These are phyloP conservation scores for Xenopus petersii DNA, from an alignment of 2,797 vertebrate species.

Conservation along the genomic window DNA sequence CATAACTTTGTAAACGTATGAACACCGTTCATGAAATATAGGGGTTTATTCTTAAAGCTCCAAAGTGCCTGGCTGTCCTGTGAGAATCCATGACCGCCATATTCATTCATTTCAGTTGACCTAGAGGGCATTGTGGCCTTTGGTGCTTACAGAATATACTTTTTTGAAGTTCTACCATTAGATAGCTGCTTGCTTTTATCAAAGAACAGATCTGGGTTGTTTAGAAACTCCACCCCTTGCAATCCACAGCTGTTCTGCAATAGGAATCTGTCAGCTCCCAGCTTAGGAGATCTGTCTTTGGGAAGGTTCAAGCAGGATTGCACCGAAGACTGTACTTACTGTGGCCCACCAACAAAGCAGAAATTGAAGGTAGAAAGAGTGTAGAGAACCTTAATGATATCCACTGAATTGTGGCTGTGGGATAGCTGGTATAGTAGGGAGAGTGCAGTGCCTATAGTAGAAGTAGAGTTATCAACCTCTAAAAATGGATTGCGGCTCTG, in stretches of 20 bases:
- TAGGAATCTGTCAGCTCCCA: not conserved
- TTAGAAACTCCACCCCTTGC: not conserved
- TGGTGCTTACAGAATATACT: slow-evolving; percentile 5
- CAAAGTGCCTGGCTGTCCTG: not conserved
- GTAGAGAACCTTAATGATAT: too few species aligned
- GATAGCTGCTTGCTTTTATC: not conserved
- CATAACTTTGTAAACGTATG: slow-evolving; percentile 73
- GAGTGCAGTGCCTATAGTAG: too few species aligned
- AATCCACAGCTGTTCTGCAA: not conserved
- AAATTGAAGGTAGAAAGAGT: too few species aligned
- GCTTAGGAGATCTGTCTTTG: not conserved
- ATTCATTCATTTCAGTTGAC: not conserved
- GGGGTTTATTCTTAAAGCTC: not conserved
- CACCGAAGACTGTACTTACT: too few species aligned
- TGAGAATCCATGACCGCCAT: not conserved
- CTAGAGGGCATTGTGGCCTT: slow-evolving; percentile 1
- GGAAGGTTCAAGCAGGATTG: too few species aligned
- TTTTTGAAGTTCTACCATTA: slow-evolving; percentile 37
- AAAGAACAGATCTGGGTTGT: slow-evolving; percentile 6
- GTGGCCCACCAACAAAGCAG: too few species aligned
- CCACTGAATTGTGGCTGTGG: too few species aligned
- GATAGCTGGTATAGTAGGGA: too few species aligned
- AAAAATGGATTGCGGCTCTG: too few species aligned
- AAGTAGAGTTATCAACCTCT: too few species aligned
- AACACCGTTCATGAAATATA: slow-evolving; percentile 66